Conservation (phyloP, 2,797 vertebrate species). For the Enteromius trimaculatus region DNA sequence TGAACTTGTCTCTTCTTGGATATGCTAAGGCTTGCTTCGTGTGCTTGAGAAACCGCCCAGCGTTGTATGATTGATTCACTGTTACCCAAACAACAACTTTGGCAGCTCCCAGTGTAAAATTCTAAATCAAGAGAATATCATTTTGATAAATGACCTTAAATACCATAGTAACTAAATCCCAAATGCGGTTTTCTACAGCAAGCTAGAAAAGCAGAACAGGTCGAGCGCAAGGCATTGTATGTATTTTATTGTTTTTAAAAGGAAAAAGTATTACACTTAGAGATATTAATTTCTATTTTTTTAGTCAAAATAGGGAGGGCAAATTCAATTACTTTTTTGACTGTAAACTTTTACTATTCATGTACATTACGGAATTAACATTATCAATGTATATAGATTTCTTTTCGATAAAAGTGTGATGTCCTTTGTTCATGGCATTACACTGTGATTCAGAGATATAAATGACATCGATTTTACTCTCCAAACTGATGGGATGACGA, state of each 20-base stretch:
- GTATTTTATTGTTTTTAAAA: constrained; percentile 76
- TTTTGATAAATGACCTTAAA: constrained; percentile 42
- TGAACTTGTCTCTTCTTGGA: constrained; percentile 68
- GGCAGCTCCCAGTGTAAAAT: constrained; percentile 17
- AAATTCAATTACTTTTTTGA: constrained; percentile 74
- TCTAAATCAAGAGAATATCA: constrained; percentile 11
- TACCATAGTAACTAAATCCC: constrained; percentile 44
- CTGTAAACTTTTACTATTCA: constrained; percentile 81
- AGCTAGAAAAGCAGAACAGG: constrained; percentile 69
- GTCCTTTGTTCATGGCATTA: constrained; percentile 62
- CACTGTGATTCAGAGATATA: constrained; percentile 55
- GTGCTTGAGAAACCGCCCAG: constrained; percentile 62
- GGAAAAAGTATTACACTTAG: constrained; percentile 84
- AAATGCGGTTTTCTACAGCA: constrained; percentile 67
- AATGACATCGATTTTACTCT: constrained; percentile 24
- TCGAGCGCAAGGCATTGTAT: constrained; percentile 79
- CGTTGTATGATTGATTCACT: constrained; percentile 18
- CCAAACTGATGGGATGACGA: constrained; percentile 10
- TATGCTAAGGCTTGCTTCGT: constrained; percentile 70
- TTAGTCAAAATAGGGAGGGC: constrained; percentile 75
- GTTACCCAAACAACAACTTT: constrained; percentile 15
- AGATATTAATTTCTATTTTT: constrained; percentile 75
- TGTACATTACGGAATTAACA: constrained; percentile 81
- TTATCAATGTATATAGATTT: constrained; percentile 79
- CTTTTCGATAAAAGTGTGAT: constrained; percentile 66